These are phyloP conservation scores for Montipora cactus DNA, from an alignment of 64 coral and sea anemone genomes.

Conservation along the genomic window DNA sequence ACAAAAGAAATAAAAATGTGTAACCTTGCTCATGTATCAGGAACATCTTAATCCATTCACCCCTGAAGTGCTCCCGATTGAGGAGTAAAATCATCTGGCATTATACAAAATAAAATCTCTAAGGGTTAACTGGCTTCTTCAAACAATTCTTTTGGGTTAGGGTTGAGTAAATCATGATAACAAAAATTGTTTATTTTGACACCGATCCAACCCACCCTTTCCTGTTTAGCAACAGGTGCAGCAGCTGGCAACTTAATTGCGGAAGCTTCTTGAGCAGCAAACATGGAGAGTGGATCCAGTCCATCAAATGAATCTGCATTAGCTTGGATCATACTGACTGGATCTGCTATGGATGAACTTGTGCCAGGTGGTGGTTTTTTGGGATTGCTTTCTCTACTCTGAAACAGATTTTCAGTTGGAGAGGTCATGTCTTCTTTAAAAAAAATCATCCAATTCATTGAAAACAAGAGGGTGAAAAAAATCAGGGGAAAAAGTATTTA, in stretches of 20 bases:
- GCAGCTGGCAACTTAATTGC: slow-evolving; percentile 55
- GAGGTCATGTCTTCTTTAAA: too few species aligned
- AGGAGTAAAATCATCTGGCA: too few species aligned
- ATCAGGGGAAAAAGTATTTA: too few species aligned
- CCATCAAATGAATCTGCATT: slow-evolving; percentile 76
- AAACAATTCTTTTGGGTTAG: too few species aligned
- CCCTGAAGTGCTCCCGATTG: too few species aligned
- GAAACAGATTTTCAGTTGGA: not conserved
- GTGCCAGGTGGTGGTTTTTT: slow-evolving; percentile 33
- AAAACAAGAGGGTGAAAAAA: too few species aligned
- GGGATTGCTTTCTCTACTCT: slow-evolving; percentile 56
- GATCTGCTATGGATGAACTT: slow-evolving; percentile 39
- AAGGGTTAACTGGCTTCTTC: too few species aligned
- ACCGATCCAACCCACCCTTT: slow-evolving; percentile 26
- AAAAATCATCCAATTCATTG: too few species aligned
- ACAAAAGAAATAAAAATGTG: not conserved
- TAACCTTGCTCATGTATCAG: too few species aligned
- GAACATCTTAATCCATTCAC: too few species aligned
- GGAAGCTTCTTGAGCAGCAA: slow-evolving; percentile 80
- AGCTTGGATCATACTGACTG: slow-evolving; percentile 43
- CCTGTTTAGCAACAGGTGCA: slow-evolving; percentile 38
- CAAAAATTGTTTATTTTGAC: not conserved
- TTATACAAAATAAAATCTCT: too few species aligned
- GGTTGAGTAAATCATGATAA: too few species aligned
- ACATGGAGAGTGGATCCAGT: slow-evolving; percentile 94